These are phyloP conservation scores for Grammomys dolichurus DNA, from an alignment of 2,113 vertebrate species.

Conservation along the genomic window DNA sequence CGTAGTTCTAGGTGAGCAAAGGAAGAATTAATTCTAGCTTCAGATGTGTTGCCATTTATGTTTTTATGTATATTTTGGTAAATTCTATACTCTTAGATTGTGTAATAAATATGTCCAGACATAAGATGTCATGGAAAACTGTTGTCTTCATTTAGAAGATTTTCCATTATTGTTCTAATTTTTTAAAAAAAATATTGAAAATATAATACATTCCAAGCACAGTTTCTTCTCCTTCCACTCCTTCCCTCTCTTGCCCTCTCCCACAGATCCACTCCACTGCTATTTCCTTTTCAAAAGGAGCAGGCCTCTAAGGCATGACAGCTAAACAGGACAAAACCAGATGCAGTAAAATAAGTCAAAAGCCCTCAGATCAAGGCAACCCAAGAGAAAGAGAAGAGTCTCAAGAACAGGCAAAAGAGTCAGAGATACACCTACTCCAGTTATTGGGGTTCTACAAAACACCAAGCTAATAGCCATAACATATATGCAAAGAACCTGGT, in stretches of 20 bases:
- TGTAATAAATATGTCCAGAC: background rate
- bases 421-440: background rate
- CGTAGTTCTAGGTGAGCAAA: slow-evolving; percentile 17
- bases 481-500: background rate
- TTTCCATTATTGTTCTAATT: background rate
- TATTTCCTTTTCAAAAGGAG: background rate
- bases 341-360: background rate
- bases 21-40: slow-evolving; percentile 48
- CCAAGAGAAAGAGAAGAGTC: background rate
- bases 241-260: background rate
- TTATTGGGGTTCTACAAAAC: background rate
- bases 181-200: background rate
- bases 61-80: background rate
- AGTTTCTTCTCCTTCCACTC: background rate
- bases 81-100: background rate
- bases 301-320: background rate
- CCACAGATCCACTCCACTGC: background rate
- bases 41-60: slow-evolving; percentile 35
- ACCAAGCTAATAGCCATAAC: background rate
- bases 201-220: background rate
- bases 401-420: background rate
- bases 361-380: background rate
- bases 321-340: background rate
- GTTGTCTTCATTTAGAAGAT: background rate
- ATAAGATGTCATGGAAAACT: background rate